Evolutionary conservation across 2,797 vertebrate species (phyloP).

Genomic region (Danio choprae): DNA sequence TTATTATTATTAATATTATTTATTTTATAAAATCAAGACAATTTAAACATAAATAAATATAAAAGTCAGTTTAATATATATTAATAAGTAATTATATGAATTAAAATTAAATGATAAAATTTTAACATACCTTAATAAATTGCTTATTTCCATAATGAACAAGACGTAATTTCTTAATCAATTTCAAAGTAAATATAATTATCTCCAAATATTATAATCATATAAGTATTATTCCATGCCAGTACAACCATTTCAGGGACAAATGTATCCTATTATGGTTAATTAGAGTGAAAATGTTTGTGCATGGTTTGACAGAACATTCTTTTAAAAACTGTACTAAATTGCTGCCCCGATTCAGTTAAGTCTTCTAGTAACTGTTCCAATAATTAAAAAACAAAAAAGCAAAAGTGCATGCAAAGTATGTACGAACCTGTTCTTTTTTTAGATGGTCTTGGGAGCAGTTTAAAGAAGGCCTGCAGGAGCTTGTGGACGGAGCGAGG

Average conservation of each 20-base stretch:
- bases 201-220: too few relatives aligned
- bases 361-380: not conserved
- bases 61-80: too few relatives aligned
- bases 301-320: not conserved
- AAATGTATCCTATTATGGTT: not conserved
- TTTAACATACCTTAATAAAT: too few relatives aligned
- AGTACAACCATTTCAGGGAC: not conserved
- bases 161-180: too few relatives aligned
- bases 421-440: not conserved
- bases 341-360: not conserved
- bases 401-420: not conserved
- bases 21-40: too few relatives aligned
- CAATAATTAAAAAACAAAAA: not conserved
- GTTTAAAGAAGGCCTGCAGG: constrained; percentile 41
- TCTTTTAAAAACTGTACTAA: not conserved
- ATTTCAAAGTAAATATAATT: too few relatives aligned
- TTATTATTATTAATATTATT: too few relatives aligned
- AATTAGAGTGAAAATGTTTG: not conserved
- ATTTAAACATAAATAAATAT: too few relatives aligned
- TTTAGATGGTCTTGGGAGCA: constrained; percentile 46
- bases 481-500: constrained; percentile 28
- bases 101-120: too few relatives aligned
- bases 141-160: too few relatives aligned
- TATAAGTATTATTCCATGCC: not conserved
- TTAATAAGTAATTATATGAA: too few relatives aligned